Percentiles rank a stretch among this genome's conserved stretches.
Evolutionary conservation across 1,140 invertebrate species (phyloP).

Genomic region (Bradysia coprophila): DNA sequence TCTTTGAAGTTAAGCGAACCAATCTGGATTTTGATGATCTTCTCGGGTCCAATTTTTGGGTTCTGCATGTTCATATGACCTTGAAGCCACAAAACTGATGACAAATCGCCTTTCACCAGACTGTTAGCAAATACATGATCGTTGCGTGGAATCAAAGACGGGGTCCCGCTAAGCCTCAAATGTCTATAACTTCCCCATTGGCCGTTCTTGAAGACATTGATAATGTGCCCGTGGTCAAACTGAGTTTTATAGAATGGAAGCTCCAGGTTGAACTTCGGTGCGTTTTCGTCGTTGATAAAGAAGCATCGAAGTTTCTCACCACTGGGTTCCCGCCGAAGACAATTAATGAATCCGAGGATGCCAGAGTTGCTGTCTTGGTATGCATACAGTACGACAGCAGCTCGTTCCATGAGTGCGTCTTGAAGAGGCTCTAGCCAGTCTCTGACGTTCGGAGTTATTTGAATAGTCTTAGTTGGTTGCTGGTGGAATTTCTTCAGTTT

Average conservation of each 20-base stretch:
- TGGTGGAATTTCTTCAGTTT: too few species aligned
- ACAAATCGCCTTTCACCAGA: conserved; percentile 71
- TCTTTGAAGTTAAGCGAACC: conserved; percentile 50
- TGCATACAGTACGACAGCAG: too few species aligned
- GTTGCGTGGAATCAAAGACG: conserved; percentile 44
- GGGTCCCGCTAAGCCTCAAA: conserved; percentile 45
- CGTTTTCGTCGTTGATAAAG: conserved; percentile 41
- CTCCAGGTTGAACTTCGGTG: conserved; percentile 37
- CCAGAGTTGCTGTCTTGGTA: too few species aligned
- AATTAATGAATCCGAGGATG: conserved; percentile 79
- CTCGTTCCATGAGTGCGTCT: too few species aligned
- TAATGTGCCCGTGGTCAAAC: conserved; percentile 54
- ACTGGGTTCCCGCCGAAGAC: conserved; percentile 66
- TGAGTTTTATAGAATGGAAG: conserved; percentile 39
- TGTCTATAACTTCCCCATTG: conserved; percentile 76
- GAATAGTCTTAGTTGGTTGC: conserved; percentile 32
- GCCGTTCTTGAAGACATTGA: conserved; percentile 63
- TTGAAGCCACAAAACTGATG: conserved; percentile 86
- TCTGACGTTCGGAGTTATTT: conserved; percentile 34
- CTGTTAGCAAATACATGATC: conserved; percentile 89
- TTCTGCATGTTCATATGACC: too few species aligned
- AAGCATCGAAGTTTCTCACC: too few species aligned
- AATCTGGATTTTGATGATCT: too few species aligned
- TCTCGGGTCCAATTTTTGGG: too few species aligned
- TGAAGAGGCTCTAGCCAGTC: too few species aligned